Base-by-base conservation (phyloP, 2,113 vertebrate species). In the Grammatotria lemairii region DNA sequence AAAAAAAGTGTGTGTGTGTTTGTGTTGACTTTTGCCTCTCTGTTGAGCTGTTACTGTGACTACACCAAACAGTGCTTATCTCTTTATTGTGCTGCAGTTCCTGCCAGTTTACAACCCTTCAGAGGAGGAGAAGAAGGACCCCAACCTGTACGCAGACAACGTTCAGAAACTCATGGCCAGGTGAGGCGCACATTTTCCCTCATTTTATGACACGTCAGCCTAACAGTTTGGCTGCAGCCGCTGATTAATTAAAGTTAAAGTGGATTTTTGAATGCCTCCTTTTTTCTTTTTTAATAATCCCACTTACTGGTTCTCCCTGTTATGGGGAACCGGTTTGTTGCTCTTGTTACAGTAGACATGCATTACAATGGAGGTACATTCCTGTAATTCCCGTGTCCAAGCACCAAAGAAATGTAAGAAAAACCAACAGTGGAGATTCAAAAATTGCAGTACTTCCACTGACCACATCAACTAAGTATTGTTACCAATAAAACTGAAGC, bases 131-230 rank as follows among this genome's bases (percentile, higher is more conserved):
- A 97, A 94, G 90, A 84, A 88, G 1, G 91, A 98, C 94, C 97
- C 98, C 14, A 93, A 89, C 47, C 93, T 98, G 17, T 98, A 97
- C 38, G 97, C 98, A 12, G 97, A 97, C 94, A 98, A 98, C 2
- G 96, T 98, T 5, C 97, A 98, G 95, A 96, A 95, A 78, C 94
- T 97, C 73, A 98, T 98, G 98, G 97, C 98, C 82, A 93, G 95
- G 98, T 98, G 85, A 96, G 97, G 28, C 0, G n/a, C 35, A 42
- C 65, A 26, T 17, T 26, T 73, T 73, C 21, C 5, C n/a, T 73
- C 14, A 45, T 73, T 73, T 73, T 45, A 42, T 42, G 8, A 68
- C 35, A 42, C 12, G 2, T 40, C 63, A 42, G 35, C 5, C n/a
- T 3, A 38, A 16, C 11, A 14, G 10, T 40, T 13, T 38, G 19